Evolutionary conservation across 2,113 vertebrate species (phyloP).

Genomic region (Centropristis striata): DNA sequence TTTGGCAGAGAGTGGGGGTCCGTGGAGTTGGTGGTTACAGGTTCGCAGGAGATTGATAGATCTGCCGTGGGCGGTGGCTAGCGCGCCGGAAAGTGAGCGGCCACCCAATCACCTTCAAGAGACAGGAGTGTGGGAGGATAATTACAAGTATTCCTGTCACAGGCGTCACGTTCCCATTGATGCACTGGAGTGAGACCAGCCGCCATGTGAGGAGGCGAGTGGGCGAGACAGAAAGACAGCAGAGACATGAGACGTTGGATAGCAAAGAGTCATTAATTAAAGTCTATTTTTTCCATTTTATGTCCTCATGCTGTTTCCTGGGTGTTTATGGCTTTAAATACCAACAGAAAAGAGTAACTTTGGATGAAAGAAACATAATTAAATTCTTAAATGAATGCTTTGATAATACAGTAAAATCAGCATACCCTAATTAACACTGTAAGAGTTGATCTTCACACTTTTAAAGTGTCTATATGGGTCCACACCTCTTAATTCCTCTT

Average conservation of each 20-base stretch:
- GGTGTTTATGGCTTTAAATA: constrained; percentile 12
- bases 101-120: constrained; percentile 67
- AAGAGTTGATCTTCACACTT: too few relatives aligned
- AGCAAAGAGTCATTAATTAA: constrained; percentile 72
- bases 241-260: constrained; percentile 54
- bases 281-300: constrained; percentile 50
- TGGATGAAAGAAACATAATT: background rate
- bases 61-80: constrained; percentile 66
- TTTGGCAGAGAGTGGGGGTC: constrained; percentile 19
- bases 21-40: background rate
- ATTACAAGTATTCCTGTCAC: constrained; percentile 82
- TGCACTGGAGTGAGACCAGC: constrained; percentile 74
- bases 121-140: constrained; percentile 74
- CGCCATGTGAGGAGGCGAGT: constrained; percentile 60
- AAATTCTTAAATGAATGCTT: background rate
- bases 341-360: background rate
- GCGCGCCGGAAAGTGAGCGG: constrained; percentile 32
- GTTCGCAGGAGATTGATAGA: constrained; percentile 43
- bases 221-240: constrained; percentile 65
- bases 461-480: too few relatives aligned
- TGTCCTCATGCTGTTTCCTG: constrained; percentile 13
- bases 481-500: too few relatives aligned
- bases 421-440: too few relatives aligned
- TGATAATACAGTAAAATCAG: background rate
- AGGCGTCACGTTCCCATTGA: constrained; percentile 76